phyloP scores from a whole-genome alignment of 1,140 invertebrate species.

The Lithobius niger region DNA sequence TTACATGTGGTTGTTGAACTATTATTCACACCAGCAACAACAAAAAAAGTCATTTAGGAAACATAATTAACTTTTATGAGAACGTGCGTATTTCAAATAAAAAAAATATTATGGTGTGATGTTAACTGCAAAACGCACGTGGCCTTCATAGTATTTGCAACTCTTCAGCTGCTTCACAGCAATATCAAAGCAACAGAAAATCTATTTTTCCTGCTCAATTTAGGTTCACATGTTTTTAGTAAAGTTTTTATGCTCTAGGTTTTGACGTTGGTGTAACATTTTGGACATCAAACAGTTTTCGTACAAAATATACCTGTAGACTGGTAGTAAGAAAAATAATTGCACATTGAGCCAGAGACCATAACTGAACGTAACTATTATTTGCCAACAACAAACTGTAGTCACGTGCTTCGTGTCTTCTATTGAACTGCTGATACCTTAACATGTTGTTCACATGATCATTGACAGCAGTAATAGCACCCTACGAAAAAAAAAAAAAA shows the following conservation, averaged over 20 bases:
- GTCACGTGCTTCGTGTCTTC: conserved; percentile 62
- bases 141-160: no score
- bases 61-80: no score
- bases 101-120: no score
- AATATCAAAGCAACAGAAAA: no score
- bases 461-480: conserved; percentile 57
- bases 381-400: conserved; percentile 67
- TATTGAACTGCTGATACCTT: conserved; percentile 61
- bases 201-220: no score
- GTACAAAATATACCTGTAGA: conserved; percentile 74
- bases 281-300: conserved; percentile 70
- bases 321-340: conserved; percentile 60
- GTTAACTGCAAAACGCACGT: no score
- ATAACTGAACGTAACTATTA: conserved; percentile 67
- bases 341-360: conserved; percentile 74
- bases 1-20: no score
- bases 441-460: conserved; percentile 72
- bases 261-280: conserved; percentile 33
- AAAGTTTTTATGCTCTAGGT: conserved; percentile 31
- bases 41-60: no score
- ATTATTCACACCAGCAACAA: no score
- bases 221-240: no score
- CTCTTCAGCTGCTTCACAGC: no score
- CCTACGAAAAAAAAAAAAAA: conserved; percentile 32
- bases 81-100: no score